Conservation (phyloP, 2,797 vertebrate species). For the Neosilurus hyrtlii region DNA sequence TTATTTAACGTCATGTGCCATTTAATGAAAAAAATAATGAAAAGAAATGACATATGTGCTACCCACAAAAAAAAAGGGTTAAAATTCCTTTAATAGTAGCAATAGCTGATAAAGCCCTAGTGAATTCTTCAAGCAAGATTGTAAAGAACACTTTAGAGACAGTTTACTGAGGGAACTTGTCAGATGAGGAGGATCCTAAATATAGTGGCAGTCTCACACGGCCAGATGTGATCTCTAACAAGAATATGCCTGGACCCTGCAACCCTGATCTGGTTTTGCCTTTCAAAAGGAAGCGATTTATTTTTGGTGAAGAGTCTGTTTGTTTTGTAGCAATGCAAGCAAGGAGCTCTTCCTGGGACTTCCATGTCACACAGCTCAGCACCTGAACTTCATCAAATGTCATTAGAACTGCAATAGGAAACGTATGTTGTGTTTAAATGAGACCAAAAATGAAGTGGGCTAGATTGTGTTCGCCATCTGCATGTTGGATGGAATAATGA, state of each 20-base stretch:
- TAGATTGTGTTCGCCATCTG: not conserved
- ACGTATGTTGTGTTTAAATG: not conserved
- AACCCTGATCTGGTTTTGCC: not conserved
- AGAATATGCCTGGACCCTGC: not conserved
- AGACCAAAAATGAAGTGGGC: not conserved
- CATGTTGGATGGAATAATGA: not conserved
- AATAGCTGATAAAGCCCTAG: too few relatives aligned
- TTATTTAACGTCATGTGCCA: too few relatives aligned
- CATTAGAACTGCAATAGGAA: not conserved
- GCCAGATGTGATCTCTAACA: not conserved
- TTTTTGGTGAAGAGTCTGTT: not conserved
- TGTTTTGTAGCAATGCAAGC: not conserved
- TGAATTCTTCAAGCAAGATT: too few relatives aligned
- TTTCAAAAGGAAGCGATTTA: not conserved
- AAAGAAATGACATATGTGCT: too few relatives aligned
- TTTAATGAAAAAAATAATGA: too few relatives aligned
- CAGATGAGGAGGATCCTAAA: not conserved
- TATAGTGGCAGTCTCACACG: not conserved
- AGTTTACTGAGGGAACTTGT: not conserved
- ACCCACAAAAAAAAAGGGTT: too few relatives aligned
- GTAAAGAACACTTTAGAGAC: not conserved
- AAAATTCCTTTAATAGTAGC: too few relatives aligned
- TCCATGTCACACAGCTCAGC: not conserved
- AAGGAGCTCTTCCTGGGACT: not conserved
- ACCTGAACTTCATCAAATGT: not conserved